These are phyloP conservation scores for Heterohyrax brucei DNA, from an alignment of 2,797 vertebrate genomes.

Conservation along the genomic window DNA sequence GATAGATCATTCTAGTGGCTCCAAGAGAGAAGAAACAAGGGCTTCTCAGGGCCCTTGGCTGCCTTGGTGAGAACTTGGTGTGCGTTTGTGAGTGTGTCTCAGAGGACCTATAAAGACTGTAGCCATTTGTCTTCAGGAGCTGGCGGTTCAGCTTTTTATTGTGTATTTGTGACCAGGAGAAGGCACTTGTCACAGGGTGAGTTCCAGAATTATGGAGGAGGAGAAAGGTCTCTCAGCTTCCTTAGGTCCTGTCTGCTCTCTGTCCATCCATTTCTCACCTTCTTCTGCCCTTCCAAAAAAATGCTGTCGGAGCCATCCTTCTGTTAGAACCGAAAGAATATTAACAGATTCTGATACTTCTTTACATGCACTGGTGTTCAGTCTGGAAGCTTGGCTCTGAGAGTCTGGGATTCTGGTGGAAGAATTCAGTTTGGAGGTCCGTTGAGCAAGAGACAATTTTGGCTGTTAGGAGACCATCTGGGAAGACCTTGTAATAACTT, in stretches of 20 bases:
- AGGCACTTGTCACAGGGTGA: neutral
- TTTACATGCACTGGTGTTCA: slow-evolving; percentile 31
- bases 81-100: slow-evolving; percentile 13
- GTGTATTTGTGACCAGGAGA: neutral
- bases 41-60: neutral
- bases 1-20: neutral
- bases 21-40: neutral
- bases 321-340: neutral
- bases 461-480: neutral
- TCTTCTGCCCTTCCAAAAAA: slow-evolving; percentile 29
- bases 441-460: slow-evolving; percentile 29
- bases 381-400: neutral
- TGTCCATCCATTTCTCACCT: neutral
- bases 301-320: neutral
- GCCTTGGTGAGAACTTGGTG: neutral
- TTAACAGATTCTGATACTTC: neutral
- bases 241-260: neutral
- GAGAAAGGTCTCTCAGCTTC: neutral
- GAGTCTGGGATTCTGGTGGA: slow-evolving; percentile 2
- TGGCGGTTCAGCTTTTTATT: slow-evolving; percentile 2
- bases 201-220: neutral
- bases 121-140: slow-evolving; percentile 57
- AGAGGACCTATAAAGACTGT: neutral
- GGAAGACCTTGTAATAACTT: slow-evolving; percentile 42
- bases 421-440: neutral